Base-by-base conservation (phyloP, 2,888 invertebrate species). In the Dorcus hopei region DNA sequence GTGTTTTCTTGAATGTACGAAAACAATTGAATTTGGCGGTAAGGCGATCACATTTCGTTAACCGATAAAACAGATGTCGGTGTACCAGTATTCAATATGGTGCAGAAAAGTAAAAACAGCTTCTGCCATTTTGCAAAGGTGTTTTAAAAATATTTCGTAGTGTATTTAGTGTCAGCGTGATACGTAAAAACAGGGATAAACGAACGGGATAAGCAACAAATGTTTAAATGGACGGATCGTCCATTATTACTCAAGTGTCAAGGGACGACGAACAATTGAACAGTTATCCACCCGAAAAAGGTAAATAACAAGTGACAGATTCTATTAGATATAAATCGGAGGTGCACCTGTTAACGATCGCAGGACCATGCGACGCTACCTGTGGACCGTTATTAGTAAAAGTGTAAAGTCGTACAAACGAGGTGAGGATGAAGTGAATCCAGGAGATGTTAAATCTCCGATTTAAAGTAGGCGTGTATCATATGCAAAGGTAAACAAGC, bases 211-310 rank as follows among this genome's bases (percentile, higher is more conserved):
- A 62, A 72, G 58, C 73, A 81, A 79, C 84, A 83, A 85, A 87
- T 87, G 87, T 86, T 84, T 85, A 85, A 89, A 94, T 94, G 95
- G 95, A 95, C 93, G 93, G 93, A 89, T 91, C 95, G 91, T 95
- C 95, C 91, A 95, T 95, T 87, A 95, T 95, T 84, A 94, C 95
- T 84, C 94, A 95, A 89, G 95, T 95, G 87, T 92, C 92, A 85
- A 90, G 94, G 86, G 95, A 95, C 89, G 95, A 95, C 88, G 95
- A 95, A 83, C 91, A 91, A 85, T 87, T 93, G 83, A 93, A 91
- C 85, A 92, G 89, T 85, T 90, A 89, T 86, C 86, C 89, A 82
- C 85, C 89, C 85, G 94, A 93, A 84, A 93, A 94, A 93, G 93
- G 94, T 94, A 87, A 87, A 76, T 75, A 75, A 72, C 62, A 66